Base-by-base conservation (phyloP, 2,888 invertebrate genomes). In the Slavum lentiscoides region DNA sequence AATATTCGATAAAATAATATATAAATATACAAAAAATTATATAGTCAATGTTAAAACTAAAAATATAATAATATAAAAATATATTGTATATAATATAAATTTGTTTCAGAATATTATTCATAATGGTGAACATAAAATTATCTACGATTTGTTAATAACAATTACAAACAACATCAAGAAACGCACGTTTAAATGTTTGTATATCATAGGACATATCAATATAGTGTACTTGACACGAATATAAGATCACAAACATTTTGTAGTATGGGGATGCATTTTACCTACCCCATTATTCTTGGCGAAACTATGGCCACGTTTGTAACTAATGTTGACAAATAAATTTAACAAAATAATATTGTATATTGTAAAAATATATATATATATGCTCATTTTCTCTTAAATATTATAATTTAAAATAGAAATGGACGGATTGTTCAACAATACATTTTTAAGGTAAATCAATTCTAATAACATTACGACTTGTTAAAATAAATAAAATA, bases 341-440 rank as follows among this genome's bases (percentile, higher is more conserved):
- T 30, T 30, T 30, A 30, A 30, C 30, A 30, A 30, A 30, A 30
- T 7, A 43, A 43, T 6, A 6, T 43, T 30, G 30, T 30, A 30
- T 30, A 30, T 30, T 30, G 30, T 30, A 30, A 30, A 30, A 30
- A 30, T 2, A 30, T 2, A 30, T 2, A 30, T 2, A 30, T 30
- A 30, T 30, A 30, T 30, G 30, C 4, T 30, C 4, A 30, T 2
- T 30, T 30, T 30, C 4, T 4, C 30, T 30, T 37, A 59, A 6
- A 23, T 61, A 39, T 17, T 64, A 64, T 39, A n/a, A 64, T 64
- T 64, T 64, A 19, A 37, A 19, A 64, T 37, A 37, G n/a, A 37
- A 64, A 64, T 37, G 49, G 15, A 67, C 49, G 21, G 67, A 49
- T 67, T 49, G 43, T 62, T 70, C 8, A 70, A 70, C 17, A 39